These are phyloP conservation scores for Ruditapes philippinarum DNA, from an alignment of 1,140 invertebrate species.

Conservation along the genomic window DNA sequence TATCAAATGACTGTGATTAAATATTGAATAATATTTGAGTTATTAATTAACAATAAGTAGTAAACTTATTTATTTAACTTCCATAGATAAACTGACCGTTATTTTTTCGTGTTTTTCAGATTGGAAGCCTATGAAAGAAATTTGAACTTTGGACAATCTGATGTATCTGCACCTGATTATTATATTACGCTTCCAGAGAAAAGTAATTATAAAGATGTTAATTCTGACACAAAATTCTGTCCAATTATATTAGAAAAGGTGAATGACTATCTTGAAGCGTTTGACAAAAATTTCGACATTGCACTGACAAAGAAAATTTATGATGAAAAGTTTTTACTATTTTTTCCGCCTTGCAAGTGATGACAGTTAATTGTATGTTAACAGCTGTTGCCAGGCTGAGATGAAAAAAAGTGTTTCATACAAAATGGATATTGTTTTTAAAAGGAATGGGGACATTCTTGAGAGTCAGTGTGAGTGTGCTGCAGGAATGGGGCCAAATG, in stretches of 20 bases:
- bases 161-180: background rate
- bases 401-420: constrained; percentile 51
- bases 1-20: no score
- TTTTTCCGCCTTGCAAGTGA: constrained; percentile 32
- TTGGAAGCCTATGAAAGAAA: constrained; percentile 40
- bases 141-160: background rate
- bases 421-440: constrained; percentile 22
- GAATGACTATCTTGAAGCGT: no score
- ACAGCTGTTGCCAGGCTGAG: constrained; percentile 39
- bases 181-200: background rate
- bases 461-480: constrained; percentile 67
- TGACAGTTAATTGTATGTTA: constrained; percentile 18
- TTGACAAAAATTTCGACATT: no score
- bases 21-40: no score
- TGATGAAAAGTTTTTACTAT: constrained; percentile 23
- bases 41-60: no score
- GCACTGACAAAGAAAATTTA: background rate
- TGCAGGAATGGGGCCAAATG: constrained; percentile 64
- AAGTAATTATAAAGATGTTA: constrained; percentile 25
- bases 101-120: constrained; percentile 10
- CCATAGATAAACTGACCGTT: no score
- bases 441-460: constrained; percentile 6
- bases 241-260: constrained; percentile 1
- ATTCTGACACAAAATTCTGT: background rate
- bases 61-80: no score